Conservation (phyloP, 2,888 invertebrate genomes). For the Blomia tropicalis region DNA sequence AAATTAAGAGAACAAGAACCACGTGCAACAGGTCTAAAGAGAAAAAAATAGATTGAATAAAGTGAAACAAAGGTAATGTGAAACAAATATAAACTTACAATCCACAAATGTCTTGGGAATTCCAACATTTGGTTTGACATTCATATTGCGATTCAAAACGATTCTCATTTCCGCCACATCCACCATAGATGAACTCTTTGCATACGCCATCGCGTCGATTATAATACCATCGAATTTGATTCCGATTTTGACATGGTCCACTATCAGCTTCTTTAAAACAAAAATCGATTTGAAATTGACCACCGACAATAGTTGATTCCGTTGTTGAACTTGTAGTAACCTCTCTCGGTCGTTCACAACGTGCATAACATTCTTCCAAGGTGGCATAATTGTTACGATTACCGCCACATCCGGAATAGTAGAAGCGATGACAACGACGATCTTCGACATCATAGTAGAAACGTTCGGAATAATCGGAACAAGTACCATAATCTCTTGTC, state of each 20-base stretch:
- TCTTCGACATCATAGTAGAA: constrained; percentile 31
- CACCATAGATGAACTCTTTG: constrained; percentile 61
- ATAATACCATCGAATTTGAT: constrained; percentile 50
- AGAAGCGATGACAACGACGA: constrained; percentile 50
- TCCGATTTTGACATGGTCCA: constrained; percentile 48
- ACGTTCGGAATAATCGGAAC: constrained; percentile 29
- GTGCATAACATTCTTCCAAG: constrained; percentile 47
- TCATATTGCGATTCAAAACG: constrained; percentile 57
- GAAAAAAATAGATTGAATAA: background rate
- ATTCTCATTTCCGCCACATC: constrained; percentile 74
- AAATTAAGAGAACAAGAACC: constrained; percentile 47
- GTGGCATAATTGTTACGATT: constrained; percentile 65
- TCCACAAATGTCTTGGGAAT: constrained; percentile 47
- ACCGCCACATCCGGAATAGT: constrained; percentile 74
- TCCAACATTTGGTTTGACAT: constrained; percentile 29
- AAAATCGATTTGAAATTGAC: constrained; percentile 24
- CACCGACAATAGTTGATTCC: background rate
- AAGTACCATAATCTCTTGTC: constrained; percentile 31
- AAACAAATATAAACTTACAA: constrained; percentile 34
- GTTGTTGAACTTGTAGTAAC: background rate
- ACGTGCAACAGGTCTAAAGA: constrained; percentile 40
- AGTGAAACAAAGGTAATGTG: background rate
- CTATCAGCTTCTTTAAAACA: constrained; percentile 51
- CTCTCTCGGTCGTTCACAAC: constrained; percentile 19
- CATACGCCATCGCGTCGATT: constrained; percentile 55